These are phyloP conservation scores for Maniola hyperantus DNA, from an alignment of 2,888 invertebrate species.

Conservation along the genomic window DNA sequence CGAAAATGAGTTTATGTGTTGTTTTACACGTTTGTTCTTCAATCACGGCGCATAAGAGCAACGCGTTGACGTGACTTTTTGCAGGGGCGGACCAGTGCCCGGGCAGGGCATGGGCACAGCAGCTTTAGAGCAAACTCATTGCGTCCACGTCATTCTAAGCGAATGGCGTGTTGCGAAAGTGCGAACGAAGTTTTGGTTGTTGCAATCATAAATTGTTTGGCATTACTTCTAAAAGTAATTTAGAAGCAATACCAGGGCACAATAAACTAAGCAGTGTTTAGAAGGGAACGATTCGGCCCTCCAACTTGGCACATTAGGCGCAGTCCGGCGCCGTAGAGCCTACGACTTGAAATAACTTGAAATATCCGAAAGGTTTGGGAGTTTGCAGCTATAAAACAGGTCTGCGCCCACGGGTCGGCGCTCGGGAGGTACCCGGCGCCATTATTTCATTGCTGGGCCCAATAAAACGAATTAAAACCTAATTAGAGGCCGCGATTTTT, in stretches of 20 bases:
- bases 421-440: conserved; percentile 48
- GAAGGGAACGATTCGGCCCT: conserved; percentile 30
- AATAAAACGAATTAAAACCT: conserved; percentile 83
- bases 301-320: conserved; percentile 39
- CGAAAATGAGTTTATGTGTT: too few species aligned
- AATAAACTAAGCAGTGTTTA: conserved; percentile 21
- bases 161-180: too few species aligned
- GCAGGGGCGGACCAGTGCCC: too few species aligned
- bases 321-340: conserved; percentile 33
- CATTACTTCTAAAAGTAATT: conserved; percentile 2
- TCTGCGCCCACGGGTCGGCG: conserved; percentile 46
- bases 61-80: too few species aligned
- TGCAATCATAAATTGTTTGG: not conserved
- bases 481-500: conserved; percentile 81
- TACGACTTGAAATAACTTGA: conserved; percentile 42
- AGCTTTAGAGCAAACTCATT: too few species aligned
- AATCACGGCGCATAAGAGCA: too few species aligned
- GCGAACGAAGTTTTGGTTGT: not conserved
- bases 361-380: conserved; percentile 50
- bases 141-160: too few species aligned
- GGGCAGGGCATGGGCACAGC: too few species aligned
- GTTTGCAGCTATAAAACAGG: conserved; percentile 49
- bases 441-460: conserved; percentile 74
- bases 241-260: conserved; percentile 2
- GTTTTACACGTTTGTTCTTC: too few species aligned